Percentiles rank a stretch among this genome's conserved stretches.
Conservation (phyloP, 1,140 invertebrate genomes). For the Drosophila obscura region DNA sequence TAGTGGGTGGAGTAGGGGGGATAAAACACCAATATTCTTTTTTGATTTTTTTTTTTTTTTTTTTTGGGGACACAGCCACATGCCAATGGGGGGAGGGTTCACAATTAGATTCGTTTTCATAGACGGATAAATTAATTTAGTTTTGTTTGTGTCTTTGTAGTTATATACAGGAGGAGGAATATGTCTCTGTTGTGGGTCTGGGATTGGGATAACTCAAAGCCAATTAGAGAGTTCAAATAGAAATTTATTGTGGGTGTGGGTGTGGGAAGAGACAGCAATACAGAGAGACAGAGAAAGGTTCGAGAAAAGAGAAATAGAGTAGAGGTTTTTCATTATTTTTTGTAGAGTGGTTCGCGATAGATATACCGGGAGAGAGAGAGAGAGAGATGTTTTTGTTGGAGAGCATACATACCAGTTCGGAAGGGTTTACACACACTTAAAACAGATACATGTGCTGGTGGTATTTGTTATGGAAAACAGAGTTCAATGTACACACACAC, state of each 20-base stretch:
- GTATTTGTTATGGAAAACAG: constrained; percentile 48
- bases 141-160: constrained; percentile 46
- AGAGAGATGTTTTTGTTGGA: constrained; percentile 9
- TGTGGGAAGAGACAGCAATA: constrained; percentile 33
- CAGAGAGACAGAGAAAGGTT: constrained; percentile 10
- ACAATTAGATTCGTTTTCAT: constrained; percentile 72
- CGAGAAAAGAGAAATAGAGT: constrained; percentile 25
- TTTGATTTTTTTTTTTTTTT: constrained; percentile 24
- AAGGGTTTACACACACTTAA: constrained; percentile 72
- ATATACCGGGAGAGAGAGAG: constrained; percentile 11
- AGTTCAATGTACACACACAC: too few species aligned
- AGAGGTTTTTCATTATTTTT: constrained; percentile 24
- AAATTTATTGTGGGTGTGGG: constrained; percentile 10
- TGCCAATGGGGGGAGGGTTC: constrained; percentile 59
- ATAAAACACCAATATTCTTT: constrained; percentile 49
- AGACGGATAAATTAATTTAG: constrained; percentile 37
- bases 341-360: constrained; percentile 48
- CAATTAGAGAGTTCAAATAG: constrained; percentile 23
- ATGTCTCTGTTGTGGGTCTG: constrained; percentile 33
- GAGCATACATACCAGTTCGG: constrained; percentile 78
- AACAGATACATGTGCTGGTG: constrained; percentile 29
- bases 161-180: constrained; percentile 57
- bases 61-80: constrained; percentile 65
- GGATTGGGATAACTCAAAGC: constrained; percentile 4
- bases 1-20: constrained; percentile 1